phyloP scores from a whole-genome alignment of 2,888 invertebrate genomes.

The Platerodrilus igneus region DNA sequence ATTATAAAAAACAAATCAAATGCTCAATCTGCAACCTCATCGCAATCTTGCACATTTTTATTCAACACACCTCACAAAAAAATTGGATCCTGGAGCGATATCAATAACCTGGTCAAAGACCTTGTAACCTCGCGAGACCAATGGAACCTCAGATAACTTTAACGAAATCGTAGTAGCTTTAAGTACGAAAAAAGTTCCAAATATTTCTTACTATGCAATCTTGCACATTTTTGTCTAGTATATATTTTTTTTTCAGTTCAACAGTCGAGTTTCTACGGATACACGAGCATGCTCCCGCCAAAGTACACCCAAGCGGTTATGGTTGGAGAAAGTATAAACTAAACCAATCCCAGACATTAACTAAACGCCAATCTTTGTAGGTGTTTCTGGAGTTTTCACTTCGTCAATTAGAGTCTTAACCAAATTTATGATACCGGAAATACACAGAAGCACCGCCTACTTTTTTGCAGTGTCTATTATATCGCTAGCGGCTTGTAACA shows the following conservation, averaged over 20 bases:
- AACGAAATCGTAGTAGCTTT: too few relatives aligned
- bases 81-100: too few relatives aligned
- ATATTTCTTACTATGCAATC: too few relatives aligned
- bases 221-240: too few relatives aligned
- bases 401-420: conserved; percentile 81
- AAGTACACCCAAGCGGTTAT: conserved; percentile 90
- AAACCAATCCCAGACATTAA: conserved; percentile 7
- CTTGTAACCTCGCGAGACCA: too few relatives aligned
- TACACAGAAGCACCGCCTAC: conserved; percentile 76
- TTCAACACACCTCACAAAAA: too few relatives aligned
- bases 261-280: conserved; percentile 92
- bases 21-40: too few relatives aligned
- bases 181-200: too few relatives aligned
- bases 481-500: conserved; percentile 71
- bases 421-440: conserved; percentile 71
- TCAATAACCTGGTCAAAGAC: too few relatives aligned
- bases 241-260: conserved; percentile 56
- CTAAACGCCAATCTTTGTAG: conserved; percentile 43
- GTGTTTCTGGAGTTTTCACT: conserved; percentile 82
- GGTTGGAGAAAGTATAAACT: conserved; percentile 82
- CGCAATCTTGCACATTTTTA: too few relatives aligned
- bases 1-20: too few relatives aligned
- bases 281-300: conserved; percentile 86
- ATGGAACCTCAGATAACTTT: too few relatives aligned
- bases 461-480: conserved; percentile 80